Evolutionary conservation across 92 coral and sea anemone genomes (phyloP).

Genomic region (Nematostella vectensis): DNA sequence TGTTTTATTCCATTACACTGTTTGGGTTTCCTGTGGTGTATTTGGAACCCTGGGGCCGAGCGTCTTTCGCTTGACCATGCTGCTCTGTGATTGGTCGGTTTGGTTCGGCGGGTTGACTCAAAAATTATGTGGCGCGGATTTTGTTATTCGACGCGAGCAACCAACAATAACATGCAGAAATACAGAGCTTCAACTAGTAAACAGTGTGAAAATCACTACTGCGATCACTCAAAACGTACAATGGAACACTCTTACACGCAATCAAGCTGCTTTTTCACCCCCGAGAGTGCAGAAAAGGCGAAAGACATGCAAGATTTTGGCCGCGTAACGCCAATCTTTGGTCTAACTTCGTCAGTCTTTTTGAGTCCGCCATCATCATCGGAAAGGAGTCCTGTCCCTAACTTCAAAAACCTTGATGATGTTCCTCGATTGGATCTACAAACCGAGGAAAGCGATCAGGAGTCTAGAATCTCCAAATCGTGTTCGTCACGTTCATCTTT

Average conservation of each 20-base stretch:
- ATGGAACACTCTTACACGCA: background rate
- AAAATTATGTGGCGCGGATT: background rate
- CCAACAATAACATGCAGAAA: background rate
- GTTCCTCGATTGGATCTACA: conserved; percentile 33
- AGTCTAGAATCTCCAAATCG: background rate
- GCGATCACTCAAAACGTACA: background rate
- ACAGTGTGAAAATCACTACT: background rate
- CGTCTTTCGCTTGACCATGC: too few species aligned
- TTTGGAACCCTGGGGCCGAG: too few species aligned
- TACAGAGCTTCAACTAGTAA: background rate
- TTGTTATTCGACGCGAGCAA: background rate
- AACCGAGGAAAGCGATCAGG: conserved; percentile 23
- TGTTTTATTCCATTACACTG: too few species aligned
- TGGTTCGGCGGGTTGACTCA: background rate
- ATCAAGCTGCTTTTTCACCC: conserved; percentile 53
- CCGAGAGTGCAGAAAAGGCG: conserved; percentile 46
- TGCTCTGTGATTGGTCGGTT: background rate
- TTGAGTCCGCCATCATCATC: conserved; percentile 47
- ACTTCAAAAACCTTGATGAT: conserved; percentile 14
- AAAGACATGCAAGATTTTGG: conserved; percentile 18
- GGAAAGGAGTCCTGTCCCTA: conserved; percentile 26
- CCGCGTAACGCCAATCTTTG: conserved; percentile 33
- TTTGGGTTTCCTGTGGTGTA: too few species aligned
- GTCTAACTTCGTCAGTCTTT: conserved; percentile 39
- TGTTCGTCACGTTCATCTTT: conserved; percentile 32